Evolutionary conservation across 2,113 vertebrate genomes (phyloP), one percentile per base, ranked within the genome.

Genomic region (Lepus americanus): DNA sequence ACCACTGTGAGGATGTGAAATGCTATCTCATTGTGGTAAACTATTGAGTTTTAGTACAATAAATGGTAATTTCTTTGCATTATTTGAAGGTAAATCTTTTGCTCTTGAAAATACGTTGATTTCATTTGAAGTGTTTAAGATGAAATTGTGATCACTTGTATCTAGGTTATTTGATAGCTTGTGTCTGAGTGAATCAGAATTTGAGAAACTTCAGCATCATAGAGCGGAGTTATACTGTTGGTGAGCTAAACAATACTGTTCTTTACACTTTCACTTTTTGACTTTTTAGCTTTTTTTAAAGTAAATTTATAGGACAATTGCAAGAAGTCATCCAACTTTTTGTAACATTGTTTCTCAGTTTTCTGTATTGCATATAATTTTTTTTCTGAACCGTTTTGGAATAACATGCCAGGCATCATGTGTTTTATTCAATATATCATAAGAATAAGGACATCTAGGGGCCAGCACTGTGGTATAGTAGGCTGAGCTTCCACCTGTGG

Each of bases 31-130:
- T 39, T 83, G 22, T 77, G 61, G 55, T 76, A 19, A 83, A 5
- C 19, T 9, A n/a, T 89, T 83, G 49, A 63, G 67, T 69, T 91
- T 78, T 82, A 83, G 49, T 83, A 39, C 17, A 66, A 27, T 76
- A 53, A 80, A 39, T 5, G 82, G n/a, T 88, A 79, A 20, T 79
- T 93, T 91, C 20, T 94, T 74, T 53, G 33, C 44, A 53, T 78
- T 33, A 77, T 67, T 90, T 83, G 17, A 17, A 78, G 44, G 83
- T 81, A 88, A n/a, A 49, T 90, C 88, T 89, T 91, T 77, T 90
- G 77, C 73, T 53, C 51, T 22, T 73, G 12, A 79, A 88, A 70
- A 55, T 85, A 53, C 66, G 29, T 61, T 83, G 72, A 23, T 23
- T 80, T 74, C 59, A 29, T 81, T 78, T 83, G 29, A 64, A 70